These are phyloP conservation scores for Chunga burmeisteri DNA, from an alignment of 2,113 vertebrate genomes.

Conservation along the genomic window DNA sequence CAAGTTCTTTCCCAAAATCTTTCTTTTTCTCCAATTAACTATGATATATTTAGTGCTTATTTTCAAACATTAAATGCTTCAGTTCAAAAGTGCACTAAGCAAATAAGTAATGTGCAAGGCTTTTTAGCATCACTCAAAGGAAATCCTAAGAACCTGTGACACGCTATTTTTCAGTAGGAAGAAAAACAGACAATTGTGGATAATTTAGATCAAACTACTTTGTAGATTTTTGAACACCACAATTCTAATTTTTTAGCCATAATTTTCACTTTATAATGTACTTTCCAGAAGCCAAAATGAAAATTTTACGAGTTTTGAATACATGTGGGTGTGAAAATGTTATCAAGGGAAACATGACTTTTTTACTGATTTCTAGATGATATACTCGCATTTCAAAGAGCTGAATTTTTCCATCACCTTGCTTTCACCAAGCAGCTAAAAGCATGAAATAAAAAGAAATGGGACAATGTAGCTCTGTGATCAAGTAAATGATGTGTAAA, in stretches of 20 bases:
- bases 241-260: slow-evolving; percentile 15
- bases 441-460: slow-evolving; percentile 3
- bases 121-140: slow-evolving; percentile 31
- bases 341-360: slow-evolving; percentile 25
- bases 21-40: slow-evolving; percentile 31
- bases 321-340: slow-evolving; percentile 5
- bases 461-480: neutral
- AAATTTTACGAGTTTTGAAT: slow-evolving; percentile 14
- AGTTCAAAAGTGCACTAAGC: slow-evolving; percentile 39
- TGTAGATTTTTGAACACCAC: neutral
- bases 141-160: neutral
- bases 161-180: neutral
- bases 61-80: slow-evolving; percentile 42
- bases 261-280: slow-evolving; percentile 14
- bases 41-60: slow-evolving; percentile 41
- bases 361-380: slow-evolving; percentile 6
- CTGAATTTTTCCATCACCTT: neutral
- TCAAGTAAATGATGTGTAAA: neutral
- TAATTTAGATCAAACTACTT: slow-evolving; percentile 60
- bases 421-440: neutral
- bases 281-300: slow-evolving; percentile 37
- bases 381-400: neutral
- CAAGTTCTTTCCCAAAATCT: neutral
- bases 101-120: slow-evolving; percentile 16
- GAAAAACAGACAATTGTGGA: slow-evolving; percentile 34